These are phyloP conservation scores for Crotalus viridis DNA, from an alignment of 2,113 vertebrate genomes.

Conservation along the genomic window DNA sequence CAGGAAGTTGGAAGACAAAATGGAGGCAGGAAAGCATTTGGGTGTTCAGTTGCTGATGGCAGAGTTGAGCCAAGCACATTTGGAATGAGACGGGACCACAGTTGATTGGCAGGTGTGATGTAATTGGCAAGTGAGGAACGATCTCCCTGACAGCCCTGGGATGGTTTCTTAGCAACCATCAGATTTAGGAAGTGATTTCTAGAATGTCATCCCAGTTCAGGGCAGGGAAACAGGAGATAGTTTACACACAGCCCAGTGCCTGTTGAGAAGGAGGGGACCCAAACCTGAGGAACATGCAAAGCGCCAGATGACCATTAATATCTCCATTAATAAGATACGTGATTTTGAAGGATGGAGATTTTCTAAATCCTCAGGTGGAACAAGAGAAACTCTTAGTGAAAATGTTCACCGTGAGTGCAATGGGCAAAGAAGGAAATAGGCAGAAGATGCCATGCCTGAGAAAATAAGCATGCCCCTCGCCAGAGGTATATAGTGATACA, in stretches of 20 bases:
- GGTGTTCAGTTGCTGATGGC: neutral
- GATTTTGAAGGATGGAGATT: neutral
- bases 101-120: conserved; percentile 34
- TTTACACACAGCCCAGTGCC: neutral
- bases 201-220: neutral
- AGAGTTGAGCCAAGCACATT: neutral
- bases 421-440: neutral
- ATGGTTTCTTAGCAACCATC: conserved; percentile 31
- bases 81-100: neutral
- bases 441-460: too few species aligned
- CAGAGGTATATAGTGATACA: neutral
- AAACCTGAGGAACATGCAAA: neutral
- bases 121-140: conserved; percentile 18
- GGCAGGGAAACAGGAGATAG: neutral
- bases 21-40: neutral
- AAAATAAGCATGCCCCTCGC: neutral
- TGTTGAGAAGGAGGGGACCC: neutral
- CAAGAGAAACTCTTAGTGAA: neutral
- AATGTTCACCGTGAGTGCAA: neutral
- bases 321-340: neutral
- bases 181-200: conserved; percentile 28
- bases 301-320: neutral
- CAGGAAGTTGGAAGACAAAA: neutral
- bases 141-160: neutral
- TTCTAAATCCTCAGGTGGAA: neutral